Evolutionary conservation across 2,888 invertebrate species (phyloP).

Genomic region (Argyresthia albistria): DNA sequence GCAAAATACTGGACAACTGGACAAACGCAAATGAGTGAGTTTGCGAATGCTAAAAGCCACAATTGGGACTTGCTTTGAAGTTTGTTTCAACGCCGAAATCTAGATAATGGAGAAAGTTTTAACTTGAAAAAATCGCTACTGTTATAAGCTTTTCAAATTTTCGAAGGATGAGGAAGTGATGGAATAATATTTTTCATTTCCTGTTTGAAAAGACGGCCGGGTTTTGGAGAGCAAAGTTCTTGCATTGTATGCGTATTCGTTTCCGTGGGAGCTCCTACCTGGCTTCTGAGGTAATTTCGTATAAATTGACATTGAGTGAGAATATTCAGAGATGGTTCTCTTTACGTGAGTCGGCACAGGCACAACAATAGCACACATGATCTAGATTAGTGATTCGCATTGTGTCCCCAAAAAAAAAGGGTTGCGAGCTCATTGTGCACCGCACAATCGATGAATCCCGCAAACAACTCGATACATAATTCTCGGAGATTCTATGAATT

Average conservation of each 20-base stretch:
- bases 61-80: not conserved
- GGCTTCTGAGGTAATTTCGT: conserved; percentile 63
- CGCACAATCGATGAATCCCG: conserved; percentile 34
- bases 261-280: conserved; percentile 66
- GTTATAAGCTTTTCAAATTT: not conserved
- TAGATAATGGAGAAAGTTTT: not conserved
- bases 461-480: conserved; percentile 62
- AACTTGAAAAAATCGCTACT: not conserved
- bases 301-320: conserved; percentile 71
- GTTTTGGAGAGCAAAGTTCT: conserved; percentile 49
- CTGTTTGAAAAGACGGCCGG: conserved; percentile 43
- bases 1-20: conserved; percentile 42
- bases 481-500: conserved; percentile 66
- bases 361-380: conserved; percentile 61
- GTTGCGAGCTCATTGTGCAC: conserved; percentile 44
- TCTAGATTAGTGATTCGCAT: conserved; percentile 70
- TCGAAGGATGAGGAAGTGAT: conserved; percentile 36
- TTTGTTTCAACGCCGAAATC: not conserved
- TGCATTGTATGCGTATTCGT: conserved; percentile 40
- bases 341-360: conserved; percentile 20
- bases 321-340: conserved; percentile 46
- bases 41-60: not conserved
- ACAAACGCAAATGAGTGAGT: conserved; percentile 31
- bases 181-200: conserved; percentile 63
- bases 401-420: conserved; percentile 62